phyloP scores from a whole-genome alignment of 2,797 vertebrate genomes.

The Neostethus bicornis region DNA sequence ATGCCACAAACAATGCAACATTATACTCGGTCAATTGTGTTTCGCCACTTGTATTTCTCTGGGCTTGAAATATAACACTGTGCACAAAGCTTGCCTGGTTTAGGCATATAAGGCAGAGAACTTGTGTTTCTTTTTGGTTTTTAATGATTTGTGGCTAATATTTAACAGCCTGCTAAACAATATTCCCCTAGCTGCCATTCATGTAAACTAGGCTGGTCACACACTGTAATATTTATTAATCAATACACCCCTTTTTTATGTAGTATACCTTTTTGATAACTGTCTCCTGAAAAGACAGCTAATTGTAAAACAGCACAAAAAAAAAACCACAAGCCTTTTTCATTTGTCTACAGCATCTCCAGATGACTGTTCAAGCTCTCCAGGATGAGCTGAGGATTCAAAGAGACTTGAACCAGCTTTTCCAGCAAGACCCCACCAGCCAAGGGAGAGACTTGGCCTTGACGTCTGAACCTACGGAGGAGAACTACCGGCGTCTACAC shows the following conservation, averaged over 20 bases:
- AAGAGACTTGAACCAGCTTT: constrained; percentile 94
- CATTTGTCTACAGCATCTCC: constrained; percentile 86
- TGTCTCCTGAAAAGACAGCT: constrained; percentile 3
- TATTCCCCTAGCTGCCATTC: constrained; percentile 23
- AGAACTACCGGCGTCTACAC: constrained; percentile 91
- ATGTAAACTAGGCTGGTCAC: neutral
- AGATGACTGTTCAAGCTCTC: constrained; percentile 97
- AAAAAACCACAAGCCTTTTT: neutral
- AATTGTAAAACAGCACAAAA: constrained; percentile 11
- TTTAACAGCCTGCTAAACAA: constrained; percentile 26
- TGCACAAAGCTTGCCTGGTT: constrained; percentile 36
- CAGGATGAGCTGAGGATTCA: constrained; percentile 97
- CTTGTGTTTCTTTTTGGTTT: constrained; percentile 32
- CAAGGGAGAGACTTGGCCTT: constrained; percentile 85
- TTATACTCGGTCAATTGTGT: constrained; percentile 71
- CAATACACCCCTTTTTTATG: constrained; percentile 10
- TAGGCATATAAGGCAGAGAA: constrained; percentile 34
- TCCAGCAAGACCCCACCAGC: constrained; percentile 89
- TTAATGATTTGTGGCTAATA: constrained; percentile 37
- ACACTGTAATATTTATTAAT: constrained; percentile 11
- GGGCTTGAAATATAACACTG: constrained; percentile 62
- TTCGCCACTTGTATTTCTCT: constrained; percentile 64
- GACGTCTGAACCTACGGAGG: constrained; percentile 91
- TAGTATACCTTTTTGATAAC: neutral
- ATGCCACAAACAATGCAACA: constrained; percentile 75